Conservation (phyloP, 2,113 vertebrate species). For the Microcebus griseorufus region DNA sequence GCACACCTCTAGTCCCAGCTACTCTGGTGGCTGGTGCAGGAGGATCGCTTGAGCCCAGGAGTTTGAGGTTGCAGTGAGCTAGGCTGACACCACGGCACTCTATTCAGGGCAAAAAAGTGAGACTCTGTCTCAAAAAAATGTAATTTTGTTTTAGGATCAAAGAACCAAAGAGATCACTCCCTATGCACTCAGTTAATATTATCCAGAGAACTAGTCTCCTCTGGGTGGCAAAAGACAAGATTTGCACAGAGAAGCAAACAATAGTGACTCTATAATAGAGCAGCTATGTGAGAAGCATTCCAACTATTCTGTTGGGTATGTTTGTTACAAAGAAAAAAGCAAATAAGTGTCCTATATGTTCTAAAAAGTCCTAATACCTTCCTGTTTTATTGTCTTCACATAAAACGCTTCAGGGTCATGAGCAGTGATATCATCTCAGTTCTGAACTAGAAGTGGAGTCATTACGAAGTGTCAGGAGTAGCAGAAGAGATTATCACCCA, state of each 20-base stretch:
- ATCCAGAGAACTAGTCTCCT: background rate
- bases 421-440: background rate
- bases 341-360: background rate
- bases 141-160: background rate
- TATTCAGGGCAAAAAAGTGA: too few species aligned
- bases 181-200: background rate
- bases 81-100: too few species aligned
- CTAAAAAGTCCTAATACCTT: background rate
- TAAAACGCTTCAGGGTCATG: background rate
- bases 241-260: background rate
- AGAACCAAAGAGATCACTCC: background rate
- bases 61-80: too few species aligned
- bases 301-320: background rate
- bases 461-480: background rate
- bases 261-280: background rate
- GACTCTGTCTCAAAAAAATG: too few species aligned
- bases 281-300: background rate
- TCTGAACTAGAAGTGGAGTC: background rate
- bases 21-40: too few species aligned
- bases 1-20: too few species aligned
- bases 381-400: background rate
- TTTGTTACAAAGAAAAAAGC: background rate
- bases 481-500: background rate
- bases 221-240: background rate
- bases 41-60: too few species aligned